These are phyloP conservation scores for Megaustenia siamemsis DNA, from an alignment of 2,888 invertebrate species.

Conservation along the genomic window DNA sequence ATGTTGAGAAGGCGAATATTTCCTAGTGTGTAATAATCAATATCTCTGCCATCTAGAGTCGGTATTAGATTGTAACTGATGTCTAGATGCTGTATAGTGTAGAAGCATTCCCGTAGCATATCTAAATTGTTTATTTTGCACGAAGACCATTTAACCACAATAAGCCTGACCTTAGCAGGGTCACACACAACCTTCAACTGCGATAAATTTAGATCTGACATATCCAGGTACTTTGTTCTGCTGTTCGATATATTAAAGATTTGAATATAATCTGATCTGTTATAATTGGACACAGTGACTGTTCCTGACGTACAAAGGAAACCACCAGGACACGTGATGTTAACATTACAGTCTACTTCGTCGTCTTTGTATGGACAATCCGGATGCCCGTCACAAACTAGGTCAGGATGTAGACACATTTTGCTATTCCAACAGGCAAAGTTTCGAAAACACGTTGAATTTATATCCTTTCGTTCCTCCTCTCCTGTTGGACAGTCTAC, in stretches of 20 bases:
- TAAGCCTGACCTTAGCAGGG: background rate
- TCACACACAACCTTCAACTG: background rate
- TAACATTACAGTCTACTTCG: no score
- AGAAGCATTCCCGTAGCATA: background rate
- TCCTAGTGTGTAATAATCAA: background rate
- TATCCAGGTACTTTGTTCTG: background rate
- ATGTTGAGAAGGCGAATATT: background rate
- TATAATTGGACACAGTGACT: no score
- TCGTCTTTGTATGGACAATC: no score
- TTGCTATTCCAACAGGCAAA: conserved; percentile 18
- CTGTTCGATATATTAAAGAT: background rate
- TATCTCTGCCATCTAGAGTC: background rate
- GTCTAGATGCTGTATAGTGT: background rate
- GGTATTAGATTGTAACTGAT: conserved; percentile 5
- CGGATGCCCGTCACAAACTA: no score
- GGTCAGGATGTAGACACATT: no score
- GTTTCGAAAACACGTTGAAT: background rate
- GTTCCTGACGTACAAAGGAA: no score
- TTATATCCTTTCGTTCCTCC: background rate
- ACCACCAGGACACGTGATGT: background rate
- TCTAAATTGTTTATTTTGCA: background rate
- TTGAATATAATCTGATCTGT: background rate
- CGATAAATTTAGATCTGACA: background rate
- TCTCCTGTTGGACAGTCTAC: conserved; percentile 10
- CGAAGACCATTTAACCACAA: background rate